Conservation (phyloP, 2,797 vertebrate species). For the Podargus strigoides region DNA sequence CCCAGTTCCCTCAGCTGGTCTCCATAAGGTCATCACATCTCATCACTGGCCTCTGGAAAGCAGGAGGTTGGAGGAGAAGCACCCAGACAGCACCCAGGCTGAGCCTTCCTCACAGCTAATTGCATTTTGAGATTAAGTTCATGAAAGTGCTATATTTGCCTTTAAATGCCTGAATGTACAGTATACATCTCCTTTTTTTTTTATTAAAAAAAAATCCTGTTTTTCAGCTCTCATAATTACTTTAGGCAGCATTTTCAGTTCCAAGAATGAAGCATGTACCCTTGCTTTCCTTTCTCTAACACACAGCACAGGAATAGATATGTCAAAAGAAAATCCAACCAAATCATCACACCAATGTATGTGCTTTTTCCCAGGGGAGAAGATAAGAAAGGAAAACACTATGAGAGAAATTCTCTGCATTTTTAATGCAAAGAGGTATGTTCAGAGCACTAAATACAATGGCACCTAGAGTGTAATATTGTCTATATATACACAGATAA, state of each 20-base stretch:
- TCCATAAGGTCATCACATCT: not conserved
- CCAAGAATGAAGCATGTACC: not conserved
- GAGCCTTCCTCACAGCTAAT: not conserved
- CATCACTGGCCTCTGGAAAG: not conserved
- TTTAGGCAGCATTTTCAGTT: not conserved
- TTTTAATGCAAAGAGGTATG: not conserved
- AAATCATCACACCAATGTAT: not conserved
- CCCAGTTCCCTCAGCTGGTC: too few relatives aligned
- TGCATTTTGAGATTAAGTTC: not conserved
- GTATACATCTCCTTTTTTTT: accelerated
- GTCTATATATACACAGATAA: not conserved
- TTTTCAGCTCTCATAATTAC: not conserved
- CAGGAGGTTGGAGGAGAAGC: not conserved
- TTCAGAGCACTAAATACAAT: not conserved
- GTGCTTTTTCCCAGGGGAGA: not conserved
- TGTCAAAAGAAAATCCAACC: not conserved
- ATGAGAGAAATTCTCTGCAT: not conserved
- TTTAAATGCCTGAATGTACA: not conserved
- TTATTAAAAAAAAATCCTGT: too few relatives aligned
- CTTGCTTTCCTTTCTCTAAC: not conserved
- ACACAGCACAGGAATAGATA: not conserved
- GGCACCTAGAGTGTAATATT: not conserved
- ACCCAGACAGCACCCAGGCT: not conserved
- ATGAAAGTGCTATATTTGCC: not conserved
- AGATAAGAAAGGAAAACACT: not conserved